Base-by-base conservation (phyloP, 1,140 invertebrate genomes). In the Hermetia illucens region DNA sequence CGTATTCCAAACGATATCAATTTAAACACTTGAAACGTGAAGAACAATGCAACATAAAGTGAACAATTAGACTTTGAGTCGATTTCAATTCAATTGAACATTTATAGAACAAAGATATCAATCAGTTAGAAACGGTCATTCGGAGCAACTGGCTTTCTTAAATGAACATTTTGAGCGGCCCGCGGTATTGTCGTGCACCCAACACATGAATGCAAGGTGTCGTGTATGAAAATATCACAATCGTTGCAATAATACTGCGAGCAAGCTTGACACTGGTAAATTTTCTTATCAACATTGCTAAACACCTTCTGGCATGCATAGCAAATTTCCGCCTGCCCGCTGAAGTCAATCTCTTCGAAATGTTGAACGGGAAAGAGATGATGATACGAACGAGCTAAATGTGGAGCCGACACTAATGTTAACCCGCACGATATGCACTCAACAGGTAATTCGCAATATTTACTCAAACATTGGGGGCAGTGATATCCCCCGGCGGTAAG, bases 391-490 rank as follows among this genome's bases (percentile, higher is more conserved):
- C 93, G 72, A 6, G 94, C 93, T 25, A 98, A 70, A 69, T 98
- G 94, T 12, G 93, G 91, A 9, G 94, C 91, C 5, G 93, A 96
- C 3, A 97, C 93, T n/a, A 98, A 65, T 3, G 91, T 97, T 18
- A 98, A 66, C 9, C 87, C 89, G 66, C 95, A 98, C 10, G 84
- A 81, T 55, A 82, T 75, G 60, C 95, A 98, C 65, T 98, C 94
- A 1, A 92, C 87, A 1, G 95, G 95, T 43, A 98, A 70, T 60
- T 97, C 91, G 65, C 94, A 98, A 63, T 97, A 96, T 67, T 96
- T 95, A 60, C 87, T 89, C 42, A 79, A 76, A 65, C 95, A 98
- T 55, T 96, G 91, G 17, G 91, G 92, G 62, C 93, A 98, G 50
- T 92, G 80, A 57, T 94, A 96, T 3, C 92, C 93, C 12, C 72